A percentile compares a stretch with the other conserved stretches of the same genome.
These are phyloP conservation scores for Notarius lentiginosus DNA, from an alignment of 2,113 vertebrate genomes.

Conservation along the genomic window DNA sequence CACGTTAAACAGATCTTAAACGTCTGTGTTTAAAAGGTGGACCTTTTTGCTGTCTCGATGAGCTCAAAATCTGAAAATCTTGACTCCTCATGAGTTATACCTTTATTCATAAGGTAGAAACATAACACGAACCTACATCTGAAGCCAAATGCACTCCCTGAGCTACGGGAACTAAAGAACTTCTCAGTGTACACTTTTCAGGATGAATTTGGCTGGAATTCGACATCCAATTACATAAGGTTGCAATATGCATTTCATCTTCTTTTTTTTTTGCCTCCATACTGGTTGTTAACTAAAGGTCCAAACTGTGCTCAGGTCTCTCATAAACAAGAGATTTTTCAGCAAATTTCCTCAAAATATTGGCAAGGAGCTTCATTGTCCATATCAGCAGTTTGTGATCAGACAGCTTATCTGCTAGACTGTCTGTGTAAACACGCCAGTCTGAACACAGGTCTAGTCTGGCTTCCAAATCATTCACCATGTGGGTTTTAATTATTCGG, in stretches of 20 bases:
- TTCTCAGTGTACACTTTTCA: neutral
- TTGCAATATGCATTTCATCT: neutral
- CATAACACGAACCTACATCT: neutral
- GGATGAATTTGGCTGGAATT: neutral
- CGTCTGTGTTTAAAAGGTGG: conserved; percentile 14
- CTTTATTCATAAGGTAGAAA: conserved; percentile 27
- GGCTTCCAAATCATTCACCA: conserved; percentile 24
- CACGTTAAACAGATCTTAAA: conserved; percentile 20
- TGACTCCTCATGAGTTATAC: conserved; percentile 13
- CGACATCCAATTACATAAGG: neutral
- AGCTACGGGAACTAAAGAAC: neutral
- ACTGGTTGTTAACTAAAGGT: conserved; percentile 20
- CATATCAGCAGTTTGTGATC: conserved; percentile 46
- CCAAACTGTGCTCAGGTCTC: neutral
- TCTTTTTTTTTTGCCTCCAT: neutral
- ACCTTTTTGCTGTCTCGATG: conserved; percentile 10
- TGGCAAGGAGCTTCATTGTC: conserved; percentile 41
- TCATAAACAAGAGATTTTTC: neutral
- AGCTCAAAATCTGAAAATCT: conserved; percentile 21
- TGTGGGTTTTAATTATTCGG: neutral
- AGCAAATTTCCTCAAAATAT: conserved; percentile 45
- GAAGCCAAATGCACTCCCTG: neutral
- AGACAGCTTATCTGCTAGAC: conserved; percentile 52
- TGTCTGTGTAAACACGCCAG: conserved; percentile 55
- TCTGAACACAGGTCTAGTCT: conserved; percentile 40